Conservation (phyloP, 1,140 invertebrate genomes). For the Trichonephila clavata region DNA sequence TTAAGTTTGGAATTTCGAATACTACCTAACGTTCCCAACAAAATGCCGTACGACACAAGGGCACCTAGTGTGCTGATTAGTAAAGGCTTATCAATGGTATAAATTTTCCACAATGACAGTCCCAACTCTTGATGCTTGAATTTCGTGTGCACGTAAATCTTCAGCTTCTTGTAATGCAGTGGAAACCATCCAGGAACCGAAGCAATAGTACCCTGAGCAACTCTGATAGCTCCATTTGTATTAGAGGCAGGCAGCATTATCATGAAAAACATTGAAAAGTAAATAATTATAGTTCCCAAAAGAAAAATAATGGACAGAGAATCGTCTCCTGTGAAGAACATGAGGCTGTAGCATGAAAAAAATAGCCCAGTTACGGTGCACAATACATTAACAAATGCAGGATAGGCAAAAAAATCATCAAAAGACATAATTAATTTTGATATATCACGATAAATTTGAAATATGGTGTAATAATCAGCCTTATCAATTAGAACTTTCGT, state of each 20-base stretch:
- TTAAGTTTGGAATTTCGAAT: background rate
- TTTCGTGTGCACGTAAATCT: background rate
- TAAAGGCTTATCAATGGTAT: background rate
- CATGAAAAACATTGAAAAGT: background rate
- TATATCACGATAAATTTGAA: background rate
- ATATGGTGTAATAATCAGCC: background rate
- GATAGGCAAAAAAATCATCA: background rate
- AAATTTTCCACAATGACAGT: constrained; percentile 14
- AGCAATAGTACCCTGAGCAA: background rate
- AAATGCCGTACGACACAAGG: background rate
- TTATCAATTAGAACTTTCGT: background rate
- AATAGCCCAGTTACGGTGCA: background rate
- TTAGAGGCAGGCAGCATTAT: background rate
- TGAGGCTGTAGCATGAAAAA: background rate
- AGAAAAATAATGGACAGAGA: background rate
- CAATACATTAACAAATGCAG: background rate
- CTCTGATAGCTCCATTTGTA: background rate
- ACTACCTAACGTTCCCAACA: background rate
- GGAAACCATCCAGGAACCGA: background rate
- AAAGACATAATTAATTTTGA: background rate
- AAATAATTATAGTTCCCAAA: background rate
- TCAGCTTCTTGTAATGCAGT: background rate
- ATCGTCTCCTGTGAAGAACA: background rate
- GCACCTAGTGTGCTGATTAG: background rate
- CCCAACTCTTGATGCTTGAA: background rate